phyloP scores from a whole-genome alignment of 2,113 vertebrate genomes.

The Natator depressus region DNA sequence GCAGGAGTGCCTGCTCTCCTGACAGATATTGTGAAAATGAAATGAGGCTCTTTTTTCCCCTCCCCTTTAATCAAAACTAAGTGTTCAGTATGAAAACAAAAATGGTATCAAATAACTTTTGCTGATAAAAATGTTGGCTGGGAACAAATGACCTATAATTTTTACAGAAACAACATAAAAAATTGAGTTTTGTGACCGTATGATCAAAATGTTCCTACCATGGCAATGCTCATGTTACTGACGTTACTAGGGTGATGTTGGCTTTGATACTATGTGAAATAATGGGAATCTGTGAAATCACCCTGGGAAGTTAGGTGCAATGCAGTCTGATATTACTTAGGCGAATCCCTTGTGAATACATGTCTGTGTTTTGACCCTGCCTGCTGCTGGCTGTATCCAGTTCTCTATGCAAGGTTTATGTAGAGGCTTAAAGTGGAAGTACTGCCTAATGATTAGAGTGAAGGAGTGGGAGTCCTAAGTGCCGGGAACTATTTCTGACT shows the following conservation, averaged over 20 bases:
- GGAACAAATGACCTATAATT: slow-evolving; percentile 46
- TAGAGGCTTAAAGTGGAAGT: slow-evolving; percentile 46
- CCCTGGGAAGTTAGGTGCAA: slow-evolving; percentile 34
- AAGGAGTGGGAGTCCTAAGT: neutral
- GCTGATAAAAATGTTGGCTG: slow-evolving; percentile 49
- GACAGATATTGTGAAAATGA: slow-evolving; percentile 70
- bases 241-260: slow-evolving; percentile 58
- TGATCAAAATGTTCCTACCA: slow-evolving; percentile 56
- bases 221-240: slow-evolving; percentile 52
- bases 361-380: slow-evolving; percentile 58
- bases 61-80: slow-evolving; percentile 66
- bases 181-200: slow-evolving; percentile 54
- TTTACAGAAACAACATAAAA: slow-evolving; percentile 62
- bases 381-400: neutral
- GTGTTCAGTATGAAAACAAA: slow-evolving; percentile 64
- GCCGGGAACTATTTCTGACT: slow-evolving; percentile 38
- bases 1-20: slow-evolving; percentile 47
- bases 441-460: neutral
- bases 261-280: slow-evolving; percentile 59
- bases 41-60: slow-evolving; percentile 52
- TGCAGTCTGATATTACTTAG: slow-evolving; percentile 59
- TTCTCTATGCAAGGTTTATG: slow-evolving; percentile 40
- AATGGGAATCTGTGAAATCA: slow-evolving; percentile 51
- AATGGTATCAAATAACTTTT: slow-evolving; percentile 62
- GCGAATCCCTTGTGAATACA: slow-evolving; percentile 16